Conservation (phyloP, 2,797 vertebrate genomes). For the Enteromius argenteus region DNA sequence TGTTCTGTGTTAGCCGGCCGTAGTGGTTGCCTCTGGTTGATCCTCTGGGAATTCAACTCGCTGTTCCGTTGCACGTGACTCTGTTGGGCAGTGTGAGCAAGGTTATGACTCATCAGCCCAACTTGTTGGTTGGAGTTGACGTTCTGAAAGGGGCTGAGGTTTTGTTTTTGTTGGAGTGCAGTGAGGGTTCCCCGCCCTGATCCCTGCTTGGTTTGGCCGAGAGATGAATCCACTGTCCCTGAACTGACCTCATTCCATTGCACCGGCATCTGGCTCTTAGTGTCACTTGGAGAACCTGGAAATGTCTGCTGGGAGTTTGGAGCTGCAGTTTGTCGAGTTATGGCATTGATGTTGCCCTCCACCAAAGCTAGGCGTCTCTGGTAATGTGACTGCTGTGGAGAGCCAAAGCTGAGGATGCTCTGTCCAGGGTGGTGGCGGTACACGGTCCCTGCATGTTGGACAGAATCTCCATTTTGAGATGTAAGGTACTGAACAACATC, state of each 20-base stretch:
- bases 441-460: slow-evolving; percentile 58
- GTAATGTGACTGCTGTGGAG: slow-evolving; percentile 49
- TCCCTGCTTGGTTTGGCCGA: slow-evolving; percentile 69
- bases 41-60: slow-evolving; percentile 70
- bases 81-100: slow-evolving; percentile 72
- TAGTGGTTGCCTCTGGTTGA: slow-evolving; percentile 75
- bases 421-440: slow-evolving; percentile 66
- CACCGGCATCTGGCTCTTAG: slow-evolving; percentile 76
- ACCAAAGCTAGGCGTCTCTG: slow-evolving; percentile 72
- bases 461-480: slow-evolving; percentile 66
- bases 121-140: slow-evolving; percentile 76
- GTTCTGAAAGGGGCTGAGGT: slow-evolving; percentile 80
- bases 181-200: slow-evolving; percentile 77
- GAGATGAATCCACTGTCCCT: slow-evolving; percentile 73
- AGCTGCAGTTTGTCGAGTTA: slow-evolving; percentile 62
- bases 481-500: slow-evolving; percentile 84
- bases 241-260: slow-evolving; percentile 87
- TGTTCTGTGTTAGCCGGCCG: slow-evolving; percentile 66
- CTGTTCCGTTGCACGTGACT: slow-evolving; percentile 69
- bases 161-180: slow-evolving; percentile 84
- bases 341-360: slow-evolving; percentile 57
- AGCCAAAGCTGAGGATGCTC: slow-evolving; percentile 68
- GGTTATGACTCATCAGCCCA: slow-evolving; percentile 73
- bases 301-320: slow-evolving; percentile 62
- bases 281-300: slow-evolving; percentile 34